Base-by-base conservation (phyloP, 2,113 vertebrate species). In the Thalassarche chlororhynchos region DNA sequence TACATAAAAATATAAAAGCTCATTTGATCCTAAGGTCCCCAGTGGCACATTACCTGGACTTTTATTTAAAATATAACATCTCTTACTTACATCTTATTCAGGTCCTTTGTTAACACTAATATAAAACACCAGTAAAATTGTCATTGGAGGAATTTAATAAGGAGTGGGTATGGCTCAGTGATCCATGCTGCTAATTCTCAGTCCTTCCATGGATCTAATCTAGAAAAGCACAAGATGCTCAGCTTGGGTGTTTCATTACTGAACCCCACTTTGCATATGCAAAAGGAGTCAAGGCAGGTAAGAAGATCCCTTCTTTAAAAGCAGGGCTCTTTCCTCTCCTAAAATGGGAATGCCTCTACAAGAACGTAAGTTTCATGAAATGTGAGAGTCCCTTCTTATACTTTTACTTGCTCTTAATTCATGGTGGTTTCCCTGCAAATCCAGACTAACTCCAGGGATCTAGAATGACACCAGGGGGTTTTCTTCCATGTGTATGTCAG, bases 1-100 rank as follows among this genome's bases (percentile, higher is more conserved):
- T 98, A 97, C 97, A 98, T 98, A 98, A 98, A 98, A 98, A 98
- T 98, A 98, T 98, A 98, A 98, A 98, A 98, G 98, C 98, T 98
- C 97, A 98, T 98, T 99, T 98, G 98, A 98, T 98, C 97, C 54
- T 32, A 76, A 92, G 94, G 93, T 98, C 98, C 97, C 98, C 80
- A 60, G 77, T 98, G 98, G 87, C 97, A 93, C 97, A 97, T 98
- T 98, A 97, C 97, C 96, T 95, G 95, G 85, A 95, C 95, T 98
- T 98, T 97, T 98, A 98, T 98, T 98, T 98, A 98, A 98, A 98
- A 97, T 91, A 97, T 94, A 93, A 76, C 97, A 95, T 98, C 97
- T 94, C 95, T 96, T 96, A 86, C 86, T 98, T 95, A 40, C 60
- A 74, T 96, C 96, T 96, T 96, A 93, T 92, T 97, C 78, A 71